Percentiles rank a stretch among this genome's conserved stretches.
Evolutionary conservation across 1,140 invertebrate genomes (phyloP).

Genomic region (Tetraneura akinire): DNA sequence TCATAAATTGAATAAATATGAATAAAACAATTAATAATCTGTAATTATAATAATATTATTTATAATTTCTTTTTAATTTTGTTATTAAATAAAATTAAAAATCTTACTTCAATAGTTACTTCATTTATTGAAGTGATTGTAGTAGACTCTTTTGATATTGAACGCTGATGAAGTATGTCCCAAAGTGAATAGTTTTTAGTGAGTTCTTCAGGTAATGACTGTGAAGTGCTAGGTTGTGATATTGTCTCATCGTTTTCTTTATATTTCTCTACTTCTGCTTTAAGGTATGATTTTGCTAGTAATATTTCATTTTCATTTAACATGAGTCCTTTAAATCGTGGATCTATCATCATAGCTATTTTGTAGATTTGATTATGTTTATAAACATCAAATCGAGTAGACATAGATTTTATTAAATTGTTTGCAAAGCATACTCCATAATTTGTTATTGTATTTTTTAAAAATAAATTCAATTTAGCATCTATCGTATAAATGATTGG

Average conservation of each 20-base stretch:
- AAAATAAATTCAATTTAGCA: conserved; percentile 18
- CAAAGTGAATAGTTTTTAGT: conserved; percentile 21
- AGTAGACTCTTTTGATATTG: conserved; percentile 7
- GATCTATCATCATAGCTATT: not conserved
- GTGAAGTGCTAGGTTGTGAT: conserved; percentile 7
- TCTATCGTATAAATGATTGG: conserved; percentile 28
- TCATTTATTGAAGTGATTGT: conserved; percentile 7
- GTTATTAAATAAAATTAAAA: conserved; percentile 10
- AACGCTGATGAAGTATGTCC: conserved; percentile 6
- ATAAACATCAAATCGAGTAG: not conserved
- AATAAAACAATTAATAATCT: conserved; percentile 25
- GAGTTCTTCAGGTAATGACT: conserved; percentile 10
- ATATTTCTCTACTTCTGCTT: conserved; percentile 18
- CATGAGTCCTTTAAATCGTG: not conserved
- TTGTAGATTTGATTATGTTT: not conserved
- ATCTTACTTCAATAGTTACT: conserved; percentile 23
- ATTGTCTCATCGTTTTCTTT: conserved; percentile 7
- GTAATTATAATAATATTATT: not conserved
- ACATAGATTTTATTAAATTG: not conserved
- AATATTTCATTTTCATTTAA: not conserved
- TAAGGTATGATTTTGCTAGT: not conserved
- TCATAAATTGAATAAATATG: not conserved
- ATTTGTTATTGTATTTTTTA: not conserved
- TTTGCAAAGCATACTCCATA: not conserved
- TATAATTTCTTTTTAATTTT: not conserved